Percentiles rank a stretch among this genome's conserved stretches.
Evolutionary conservation across 1,140 invertebrate species (phyloP).

Genomic region (Bombus vancouverensis): DNA sequence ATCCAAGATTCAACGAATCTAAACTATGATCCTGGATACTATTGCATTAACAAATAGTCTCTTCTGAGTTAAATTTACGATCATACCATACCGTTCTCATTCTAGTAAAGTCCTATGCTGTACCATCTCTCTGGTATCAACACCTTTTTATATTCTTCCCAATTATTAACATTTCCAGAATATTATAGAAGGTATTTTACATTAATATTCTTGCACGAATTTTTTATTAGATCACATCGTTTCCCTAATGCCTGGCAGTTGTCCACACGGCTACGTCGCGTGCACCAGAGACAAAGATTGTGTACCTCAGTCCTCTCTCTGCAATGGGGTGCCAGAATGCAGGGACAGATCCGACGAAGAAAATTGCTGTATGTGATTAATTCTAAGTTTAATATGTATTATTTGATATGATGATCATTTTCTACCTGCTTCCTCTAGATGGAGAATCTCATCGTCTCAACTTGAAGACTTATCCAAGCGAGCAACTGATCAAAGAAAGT

Average conservation of each 20-base stretch:
- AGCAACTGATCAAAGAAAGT: conserved; percentile 92
- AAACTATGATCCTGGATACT: no score
- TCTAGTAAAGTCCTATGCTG: no score
- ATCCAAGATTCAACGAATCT: no score
- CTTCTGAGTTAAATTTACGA: no score
- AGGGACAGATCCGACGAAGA: conserved; percentile 90
- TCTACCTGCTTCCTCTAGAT: conserved; percentile 12
- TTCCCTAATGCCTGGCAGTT: conserved; percentile 71
- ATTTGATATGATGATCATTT: not conserved
- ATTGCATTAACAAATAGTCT: no score
- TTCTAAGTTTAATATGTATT: not conserved
- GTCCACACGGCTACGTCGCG: conserved; percentile 80
- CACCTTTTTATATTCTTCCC: not conserved
- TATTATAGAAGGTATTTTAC: not conserved
- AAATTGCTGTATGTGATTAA: conserved; percentile 84
- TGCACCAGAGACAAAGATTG: conserved; percentile 83
- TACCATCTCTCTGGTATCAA: no score
- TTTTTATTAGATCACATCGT: conserved; percentile 42
- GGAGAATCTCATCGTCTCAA: conserved; percentile 77
- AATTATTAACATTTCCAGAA: not conserved
- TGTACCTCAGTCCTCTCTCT: conserved; percentile 82
- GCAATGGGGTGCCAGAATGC: conserved; percentile 87
- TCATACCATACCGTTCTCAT: no score
- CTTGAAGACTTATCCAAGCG: conserved; percentile 89
- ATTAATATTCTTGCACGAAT: not conserved